Percentiles rank a stretch among this genome's conserved stretches.
These are phyloP conservation scores for Macrophya annulata DNA, from an alignment of 2,888 invertebrate species.

Conservation along the genomic window DNA sequence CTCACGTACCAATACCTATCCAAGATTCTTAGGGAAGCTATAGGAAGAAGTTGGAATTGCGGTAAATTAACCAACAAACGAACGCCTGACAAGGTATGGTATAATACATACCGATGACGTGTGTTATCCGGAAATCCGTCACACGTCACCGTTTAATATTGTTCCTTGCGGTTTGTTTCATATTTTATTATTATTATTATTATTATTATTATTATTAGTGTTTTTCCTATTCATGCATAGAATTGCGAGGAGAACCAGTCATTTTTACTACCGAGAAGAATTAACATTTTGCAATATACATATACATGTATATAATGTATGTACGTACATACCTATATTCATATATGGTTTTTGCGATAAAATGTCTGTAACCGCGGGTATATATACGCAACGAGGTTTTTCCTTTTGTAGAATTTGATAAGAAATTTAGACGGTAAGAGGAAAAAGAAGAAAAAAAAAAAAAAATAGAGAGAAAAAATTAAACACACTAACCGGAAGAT, in stretches of 20 bases:
- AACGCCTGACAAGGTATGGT: background rate
- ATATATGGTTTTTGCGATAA: background rate
- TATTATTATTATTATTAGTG: background rate
- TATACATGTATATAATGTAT: background rate
- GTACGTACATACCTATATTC: background rate
- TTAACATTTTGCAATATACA: background rate
- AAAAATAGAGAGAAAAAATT: background rate
- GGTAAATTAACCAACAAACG: background rate
- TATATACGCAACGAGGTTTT: no score
- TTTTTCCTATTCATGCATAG: background rate
- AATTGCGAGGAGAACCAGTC: background rate
- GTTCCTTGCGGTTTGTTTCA: background rate
- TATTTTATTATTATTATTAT: background rate
- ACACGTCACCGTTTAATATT: constrained; percentile 4
- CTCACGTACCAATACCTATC: background rate
- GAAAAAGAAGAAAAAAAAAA: background rate
- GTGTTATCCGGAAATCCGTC: constrained; percentile 33
- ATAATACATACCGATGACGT: constrained; percentile 28
- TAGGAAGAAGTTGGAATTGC: background rate
- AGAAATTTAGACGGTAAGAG: background rate
- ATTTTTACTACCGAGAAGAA: constrained; percentile 21
- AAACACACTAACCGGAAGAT: no score
- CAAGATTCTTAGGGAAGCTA: background rate
- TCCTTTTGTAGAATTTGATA: background rate
- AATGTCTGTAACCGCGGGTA: background rate